Percentiles rank a stretch among this genome's conserved stretches.
Conservation (phyloP, 2,888 invertebrate species). For the Drosophila subsilvestris region DNA sequence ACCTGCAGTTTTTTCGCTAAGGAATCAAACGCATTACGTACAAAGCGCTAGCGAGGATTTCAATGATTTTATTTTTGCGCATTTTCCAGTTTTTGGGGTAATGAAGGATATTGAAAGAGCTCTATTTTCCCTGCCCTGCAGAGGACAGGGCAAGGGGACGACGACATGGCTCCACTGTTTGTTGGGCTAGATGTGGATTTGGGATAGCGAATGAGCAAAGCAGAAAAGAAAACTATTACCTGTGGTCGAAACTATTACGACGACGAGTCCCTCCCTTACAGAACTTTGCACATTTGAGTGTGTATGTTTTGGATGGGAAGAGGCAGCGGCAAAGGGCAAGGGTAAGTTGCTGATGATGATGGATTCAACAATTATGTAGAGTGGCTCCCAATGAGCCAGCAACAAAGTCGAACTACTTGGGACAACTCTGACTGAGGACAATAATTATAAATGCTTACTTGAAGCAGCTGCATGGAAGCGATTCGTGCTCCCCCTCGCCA, state of each 20-base stretch:
- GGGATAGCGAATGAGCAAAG: conserved; percentile 45
- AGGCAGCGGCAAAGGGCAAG: conserved; percentile 6
- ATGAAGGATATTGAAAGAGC: conserved; percentile 79
- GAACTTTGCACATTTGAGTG: conserved; percentile 50
- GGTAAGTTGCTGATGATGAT: conserved; percentile 30
- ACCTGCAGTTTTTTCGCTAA: conserved; percentile 62
- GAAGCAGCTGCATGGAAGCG: conserved; percentile 13
- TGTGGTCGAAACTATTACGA: conserved; percentile 46
- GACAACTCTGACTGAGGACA: conserved; percentile 20
- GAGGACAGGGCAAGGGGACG: conserved; percentile 1
- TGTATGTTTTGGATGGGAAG: conserved; percentile 15
- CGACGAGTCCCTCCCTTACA: conserved; percentile 54
- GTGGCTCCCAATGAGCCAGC: conserved; percentile 39
- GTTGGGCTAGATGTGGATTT: conserved; percentile 48
- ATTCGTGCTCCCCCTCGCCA: no score
- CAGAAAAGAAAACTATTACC: conserved; percentile 42
- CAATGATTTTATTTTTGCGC: conserved; percentile 79
- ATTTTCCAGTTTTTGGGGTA: conserved; percentile 67
- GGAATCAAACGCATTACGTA: conserved; percentile 76
- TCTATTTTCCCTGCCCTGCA: conserved; percentile 24
- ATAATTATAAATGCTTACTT: conserved; percentile 20
- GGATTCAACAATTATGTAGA: conserved; percentile 45
- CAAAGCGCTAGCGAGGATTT: conserved; percentile 65
- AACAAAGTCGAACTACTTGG: conserved; percentile 5
- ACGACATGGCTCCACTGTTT: no score